Evolutionary conservation across 1,140 invertebrate species (phyloP).

Genomic region (Mizuhopecten yessoensis): DNA sequence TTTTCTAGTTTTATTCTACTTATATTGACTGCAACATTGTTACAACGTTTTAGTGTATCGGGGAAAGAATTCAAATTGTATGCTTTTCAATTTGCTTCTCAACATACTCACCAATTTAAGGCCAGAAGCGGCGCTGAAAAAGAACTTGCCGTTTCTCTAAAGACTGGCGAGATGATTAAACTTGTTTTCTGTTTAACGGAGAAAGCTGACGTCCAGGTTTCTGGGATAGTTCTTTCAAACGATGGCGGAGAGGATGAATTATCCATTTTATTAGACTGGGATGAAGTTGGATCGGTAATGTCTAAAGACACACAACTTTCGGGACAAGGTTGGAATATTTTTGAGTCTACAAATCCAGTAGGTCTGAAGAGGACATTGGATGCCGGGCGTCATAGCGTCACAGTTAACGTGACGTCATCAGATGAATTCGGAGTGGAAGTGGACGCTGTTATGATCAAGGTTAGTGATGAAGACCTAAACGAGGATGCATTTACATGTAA

Average conservation of each 20-base stretch:
- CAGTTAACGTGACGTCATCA: neutral
- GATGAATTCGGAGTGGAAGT: constrained; percentile 53
- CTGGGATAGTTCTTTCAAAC: constrained; percentile 57
- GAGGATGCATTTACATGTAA: constrained; percentile 52
- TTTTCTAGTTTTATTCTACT: neutral
- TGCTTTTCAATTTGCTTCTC: neutral
- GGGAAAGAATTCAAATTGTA: neutral
- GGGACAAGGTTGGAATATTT: constrained; percentile 59
- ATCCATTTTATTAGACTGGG: constrained; percentile 45
- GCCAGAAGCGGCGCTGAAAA: neutral
- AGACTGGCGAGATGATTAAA: constrained; percentile 45
- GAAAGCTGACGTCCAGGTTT: constrained; percentile 55
- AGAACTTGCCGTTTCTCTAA: neutral
- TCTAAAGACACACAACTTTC: constrained; percentile 5
- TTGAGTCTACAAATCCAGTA: constrained; percentile 43
- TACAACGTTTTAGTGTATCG: neutral
- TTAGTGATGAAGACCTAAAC: constrained; percentile 53
- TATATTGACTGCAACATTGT: neutral
- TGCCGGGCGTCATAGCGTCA: constrained; percentile 54
- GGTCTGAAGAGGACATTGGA: neutral
- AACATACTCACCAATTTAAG: neutral
- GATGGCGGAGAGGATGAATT: constrained; percentile 47
- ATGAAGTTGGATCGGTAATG: constrained; percentile 47
- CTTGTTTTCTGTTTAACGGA: constrained; percentile 61
- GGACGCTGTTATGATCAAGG: constrained; percentile 48